These are phyloP conservation scores for Toxotes jaculatrix DNA, from an alignment of 2,113 vertebrate genomes.

Conservation along the genomic window DNA sequence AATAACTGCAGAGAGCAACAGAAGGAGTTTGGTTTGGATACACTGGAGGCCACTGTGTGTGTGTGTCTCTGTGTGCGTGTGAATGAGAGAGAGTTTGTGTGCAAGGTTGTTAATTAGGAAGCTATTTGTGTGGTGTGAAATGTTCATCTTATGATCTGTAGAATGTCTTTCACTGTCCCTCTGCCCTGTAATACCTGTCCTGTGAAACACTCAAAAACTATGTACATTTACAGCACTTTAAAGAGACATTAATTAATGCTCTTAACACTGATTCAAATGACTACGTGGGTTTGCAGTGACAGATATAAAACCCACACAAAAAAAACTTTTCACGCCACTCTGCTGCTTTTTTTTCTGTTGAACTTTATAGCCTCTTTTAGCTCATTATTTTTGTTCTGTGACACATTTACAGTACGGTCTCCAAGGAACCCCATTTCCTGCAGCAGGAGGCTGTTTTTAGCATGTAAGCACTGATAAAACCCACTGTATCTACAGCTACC, in stretches of 20 bases:
- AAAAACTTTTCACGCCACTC: not conserved
- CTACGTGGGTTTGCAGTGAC: not conserved
- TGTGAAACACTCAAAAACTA: conserved; percentile 8
- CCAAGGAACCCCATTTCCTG: not conserved
- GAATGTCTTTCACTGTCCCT: conserved; percentile 7
- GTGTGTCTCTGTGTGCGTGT: conserved; percentile 4
- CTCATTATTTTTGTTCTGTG: not conserved
- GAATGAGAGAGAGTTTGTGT: not conserved
- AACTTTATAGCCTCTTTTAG: not conserved
- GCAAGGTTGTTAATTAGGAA: conserved; percentile 34
- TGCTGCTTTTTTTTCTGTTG: not conserved
- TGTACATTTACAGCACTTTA: not conserved
- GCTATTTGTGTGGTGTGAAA: conserved; percentile 32
- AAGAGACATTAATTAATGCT: not conserved
- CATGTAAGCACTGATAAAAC: not conserved
- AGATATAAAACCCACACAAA: not conserved
- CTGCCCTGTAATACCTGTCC: not conserved
- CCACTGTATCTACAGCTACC: not conserved
- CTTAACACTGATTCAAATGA: not conserved
- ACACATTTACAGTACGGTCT: not conserved
- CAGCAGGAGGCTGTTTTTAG: not conserved
- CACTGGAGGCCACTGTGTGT: conserved; percentile 34
- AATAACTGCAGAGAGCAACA: conserved; percentile 56
- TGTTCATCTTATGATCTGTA: conserved; percentile 9
- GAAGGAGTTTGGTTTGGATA: conserved; percentile 29